Base-by-base conservation (phyloP, 1,140 invertebrate species). In the Tenebrio molitor region DNA sequence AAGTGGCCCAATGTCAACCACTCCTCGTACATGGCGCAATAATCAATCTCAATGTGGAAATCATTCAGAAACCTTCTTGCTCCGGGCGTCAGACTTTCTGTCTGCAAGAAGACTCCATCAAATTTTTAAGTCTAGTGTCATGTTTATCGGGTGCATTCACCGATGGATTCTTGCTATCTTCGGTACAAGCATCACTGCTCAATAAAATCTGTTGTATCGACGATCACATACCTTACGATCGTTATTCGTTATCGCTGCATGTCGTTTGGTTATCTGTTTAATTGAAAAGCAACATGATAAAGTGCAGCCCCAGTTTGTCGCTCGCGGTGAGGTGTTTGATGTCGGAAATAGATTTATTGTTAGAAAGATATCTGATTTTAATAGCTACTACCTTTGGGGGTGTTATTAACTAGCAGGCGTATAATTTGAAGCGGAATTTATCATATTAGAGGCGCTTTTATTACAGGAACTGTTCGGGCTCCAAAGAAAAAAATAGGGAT, bases 1-100 rank as follows among this genome's bases (percentile, higher is more conserved):
- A 68, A 63, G 65, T 73, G 65, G 66, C 58, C 53, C 72, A 73
- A 73, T 73, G 72, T 69, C 66, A 69, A 69, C 66, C 72, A 69
- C 72, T 73, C 72, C 72, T 69, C 23, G 12, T 50, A 39, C 17
- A 41, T 66, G 64, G 64, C 64, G 64, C 39, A 66, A 66, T 66
- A 41, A 44, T 41, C 36, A 66, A 66, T 69, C 64, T 66, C 23
- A 66, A 66, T 66, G 42, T 46, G 19, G 17, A 66, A 66, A 66
- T 17, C 42, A 66, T 66, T 66, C 42, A 66, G 21, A 46, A 46
- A 44, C 23, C 64, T 42, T 42, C 42, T 66, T 46, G 64, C 64
- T 46, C 10, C 23, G 15, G 64, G 64, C 64, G 23, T 25, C 64
- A 42, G 64, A 66, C 64, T 66, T 44, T 16, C 16, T 34, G 64